Base-by-base conservation (phyloP, 2,888 invertebrate species). In the Drosophila kambysellisi region DNA sequence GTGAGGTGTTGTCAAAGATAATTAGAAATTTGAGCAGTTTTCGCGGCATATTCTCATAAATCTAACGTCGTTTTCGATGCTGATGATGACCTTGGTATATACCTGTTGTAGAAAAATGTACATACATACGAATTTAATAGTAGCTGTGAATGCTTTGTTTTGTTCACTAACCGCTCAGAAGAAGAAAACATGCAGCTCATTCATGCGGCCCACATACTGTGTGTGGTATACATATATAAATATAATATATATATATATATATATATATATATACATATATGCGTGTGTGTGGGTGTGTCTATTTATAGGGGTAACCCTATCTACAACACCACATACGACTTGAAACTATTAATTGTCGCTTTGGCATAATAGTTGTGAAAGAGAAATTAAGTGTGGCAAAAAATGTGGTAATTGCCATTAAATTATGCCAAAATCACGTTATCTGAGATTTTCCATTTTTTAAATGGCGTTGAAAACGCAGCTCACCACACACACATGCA, bases 11-110 rank as follows among this genome's bases (percentile, higher is more conserved):
- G 94, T 98, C 98, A 94, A 98, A 98, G 78, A 98, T 95, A 89
- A 98, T 98, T 74, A 98, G 94, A 94, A 98, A 98, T 94, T 98
- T 98, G 79, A 97, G 95, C 86, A 98, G 94, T 94, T 98, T 98
- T 89, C 97, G 95, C 83, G 97, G 96, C 97, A 97, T 97, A 29
- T 63, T 76, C 25, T 41, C 17, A 35, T 30, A 0, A 25, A 33
- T 6, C 41, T n/a, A 25, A 30, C 7, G 64, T 39, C 20, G 46
- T 29, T 32, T 37, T 41, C 20, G 29, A 46, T 56, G 20, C 33
- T 12, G 20, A 12, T 29, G 51, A 35, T 35, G 52, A 57, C 71
- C 73, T 64, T 73, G 52, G 30, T 64, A 54, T 33, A 65, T 29
- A 65, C 33, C 64, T 71, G 63, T 20, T 39, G 53, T 12, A 9